These are phyloP conservation scores for Oreamnos americanus DNA, from an alignment of 2,113 vertebrate species.

Conservation along the genomic window DNA sequence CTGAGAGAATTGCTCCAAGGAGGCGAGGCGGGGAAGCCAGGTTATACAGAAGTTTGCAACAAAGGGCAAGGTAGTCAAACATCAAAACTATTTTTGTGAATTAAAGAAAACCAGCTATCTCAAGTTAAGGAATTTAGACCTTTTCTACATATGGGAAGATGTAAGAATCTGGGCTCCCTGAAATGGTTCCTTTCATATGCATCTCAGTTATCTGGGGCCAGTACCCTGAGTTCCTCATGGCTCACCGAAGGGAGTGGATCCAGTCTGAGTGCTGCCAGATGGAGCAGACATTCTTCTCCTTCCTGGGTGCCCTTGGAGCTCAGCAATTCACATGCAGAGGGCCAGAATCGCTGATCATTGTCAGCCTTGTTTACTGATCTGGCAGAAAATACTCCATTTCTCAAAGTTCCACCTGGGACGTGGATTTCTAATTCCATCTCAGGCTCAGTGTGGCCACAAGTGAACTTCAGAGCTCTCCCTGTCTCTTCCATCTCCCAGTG, in stretches of 20 bases:
- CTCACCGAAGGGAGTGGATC: neutral
- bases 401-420: neutral
- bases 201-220: neutral
- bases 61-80: neutral
- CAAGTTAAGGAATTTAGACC: neutral
- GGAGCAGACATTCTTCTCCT: neutral
- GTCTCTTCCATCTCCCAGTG: too few species aligned
- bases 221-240: neutral
- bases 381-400: neutral
- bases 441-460: neutral
- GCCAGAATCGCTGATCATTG: neutral
- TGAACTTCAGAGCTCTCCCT: neutral
- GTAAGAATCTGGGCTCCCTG: neutral
- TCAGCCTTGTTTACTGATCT: neutral
- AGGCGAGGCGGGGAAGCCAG: neutral
- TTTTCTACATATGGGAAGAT: neutral
- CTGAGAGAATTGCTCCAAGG: neutral
- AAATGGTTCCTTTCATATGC: neutral
- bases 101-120: neutral
- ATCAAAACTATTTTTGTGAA: neutral
- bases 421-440: neutral
- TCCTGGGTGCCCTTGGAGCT: neutral
- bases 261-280: neutral
- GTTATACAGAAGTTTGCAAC: neutral
- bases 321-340: neutral